A percentile compares a stretch with the other conserved stretches of the same genome.
Evolutionary conservation across 2,888 invertebrate species (phyloP).

Genomic region (Dorcus hopei): DNA sequence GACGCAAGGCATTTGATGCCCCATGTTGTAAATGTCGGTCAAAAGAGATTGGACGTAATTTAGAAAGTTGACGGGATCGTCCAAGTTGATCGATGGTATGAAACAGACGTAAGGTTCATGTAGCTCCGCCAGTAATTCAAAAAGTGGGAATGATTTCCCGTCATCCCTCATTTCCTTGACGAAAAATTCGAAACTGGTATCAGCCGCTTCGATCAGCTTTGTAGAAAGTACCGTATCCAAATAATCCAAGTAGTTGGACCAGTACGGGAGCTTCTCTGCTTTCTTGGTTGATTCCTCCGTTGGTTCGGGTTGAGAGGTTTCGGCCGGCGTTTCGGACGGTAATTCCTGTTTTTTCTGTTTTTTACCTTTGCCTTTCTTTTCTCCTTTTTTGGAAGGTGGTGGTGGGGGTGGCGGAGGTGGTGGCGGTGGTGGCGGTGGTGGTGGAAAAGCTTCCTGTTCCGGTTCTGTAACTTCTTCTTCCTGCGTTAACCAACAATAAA

Average conservation of each 20-base stretch:
- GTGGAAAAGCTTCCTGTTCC: slow-evolving; percentile 3
- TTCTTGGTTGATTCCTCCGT: slow-evolving; percentile 18
- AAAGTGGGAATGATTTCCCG: slow-evolving; percentile 63
- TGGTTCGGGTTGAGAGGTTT: slow-evolving; percentile 14
- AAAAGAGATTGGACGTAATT: slow-evolving; percentile 66
- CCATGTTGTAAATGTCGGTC: slow-evolving; percentile 74
- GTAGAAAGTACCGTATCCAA: slow-evolving; percentile 62
- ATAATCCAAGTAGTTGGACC: slow-evolving; percentile 63
- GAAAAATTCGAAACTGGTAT: slow-evolving; percentile 48
- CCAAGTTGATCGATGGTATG: slow-evolving; percentile 68
- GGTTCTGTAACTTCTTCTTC: slow-evolving; percentile 2
- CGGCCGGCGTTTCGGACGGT: slow-evolving; percentile 14
- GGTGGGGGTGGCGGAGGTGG: slow-evolving; percentile 7
- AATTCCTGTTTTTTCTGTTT: slow-evolving; percentile 39
- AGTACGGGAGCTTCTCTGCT: slow-evolving; percentile 59
- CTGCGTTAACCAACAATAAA: background rate
- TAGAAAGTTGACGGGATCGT: slow-evolving; percentile 64
- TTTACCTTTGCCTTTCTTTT: slow-evolving; percentile 17
- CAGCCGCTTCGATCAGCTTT: slow-evolving; percentile 53
- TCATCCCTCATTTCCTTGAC: slow-evolving; percentile 59
- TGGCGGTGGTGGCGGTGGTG: slow-evolving; percentile 3
- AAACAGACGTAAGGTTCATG: slow-evolving; percentile 71
- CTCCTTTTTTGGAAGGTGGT: slow-evolving; percentile 40
- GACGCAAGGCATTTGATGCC: slow-evolving; percentile 68
- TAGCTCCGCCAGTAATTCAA: slow-evolving; percentile 73